Percentiles rank a stretch among this genome's conserved stretches.
Evolutionary conservation across 2,113 vertebrate genomes (phyloP).

Genomic region (Planiliza haematocheilus): DNA sequence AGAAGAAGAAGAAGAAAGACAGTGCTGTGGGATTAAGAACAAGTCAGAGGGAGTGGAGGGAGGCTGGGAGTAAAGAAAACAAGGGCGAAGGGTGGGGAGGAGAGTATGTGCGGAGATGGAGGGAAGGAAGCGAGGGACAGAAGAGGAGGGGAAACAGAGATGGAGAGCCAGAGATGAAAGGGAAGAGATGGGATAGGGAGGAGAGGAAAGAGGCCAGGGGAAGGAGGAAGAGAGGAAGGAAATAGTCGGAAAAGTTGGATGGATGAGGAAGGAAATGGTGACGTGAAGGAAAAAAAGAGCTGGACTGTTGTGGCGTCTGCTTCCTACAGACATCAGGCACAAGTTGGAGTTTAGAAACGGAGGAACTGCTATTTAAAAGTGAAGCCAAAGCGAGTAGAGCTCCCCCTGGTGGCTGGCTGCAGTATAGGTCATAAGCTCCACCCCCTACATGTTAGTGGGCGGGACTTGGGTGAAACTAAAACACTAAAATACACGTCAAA

Average conservation of each 20-base stretch:
- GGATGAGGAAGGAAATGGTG: conserved; percentile 1
- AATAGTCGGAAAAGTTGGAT: neutral
- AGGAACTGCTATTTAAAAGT: too few species aligned
- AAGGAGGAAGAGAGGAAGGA: neutral
- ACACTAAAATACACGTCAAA: too few species aligned
- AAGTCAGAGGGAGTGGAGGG: conserved; percentile 34
- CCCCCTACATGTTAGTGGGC: too few species aligned
- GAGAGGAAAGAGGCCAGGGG: neutral
- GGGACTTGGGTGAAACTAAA: too few species aligned
- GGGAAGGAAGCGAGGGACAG: neutral
- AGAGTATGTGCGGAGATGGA: neutral
- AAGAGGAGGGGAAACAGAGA: neutral
- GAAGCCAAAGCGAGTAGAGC: too few species aligned
- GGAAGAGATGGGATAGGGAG: neutral
- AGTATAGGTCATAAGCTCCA: too few species aligned
- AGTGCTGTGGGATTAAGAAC: conserved; percentile 56
- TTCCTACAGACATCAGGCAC: too few species aligned
- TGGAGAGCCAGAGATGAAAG: neutral
- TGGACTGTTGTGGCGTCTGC: too few species aligned
- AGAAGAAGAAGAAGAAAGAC: neutral
- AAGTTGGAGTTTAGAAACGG: too few species aligned
- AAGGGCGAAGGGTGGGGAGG: neutral
- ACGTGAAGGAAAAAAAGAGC: neutral
- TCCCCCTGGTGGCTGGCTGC: too few species aligned
- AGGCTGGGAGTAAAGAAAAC: conserved; percentile 7